Evolutionary conservation across 2,797 vertebrate genomes (phyloP).

Genomic region (Paguma larvata): DNA sequence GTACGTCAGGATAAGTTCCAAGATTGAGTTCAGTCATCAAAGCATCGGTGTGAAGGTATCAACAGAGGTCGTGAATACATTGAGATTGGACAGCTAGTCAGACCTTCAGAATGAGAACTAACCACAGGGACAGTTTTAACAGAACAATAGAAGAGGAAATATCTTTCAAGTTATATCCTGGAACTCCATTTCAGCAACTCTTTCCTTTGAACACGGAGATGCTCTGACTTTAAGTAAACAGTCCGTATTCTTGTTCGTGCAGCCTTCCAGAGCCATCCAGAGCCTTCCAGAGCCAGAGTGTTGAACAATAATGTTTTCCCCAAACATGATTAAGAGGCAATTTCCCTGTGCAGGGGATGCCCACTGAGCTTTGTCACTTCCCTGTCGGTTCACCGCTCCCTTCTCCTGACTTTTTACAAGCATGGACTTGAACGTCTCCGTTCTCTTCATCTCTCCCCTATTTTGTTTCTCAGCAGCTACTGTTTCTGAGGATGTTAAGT

Average conservation of each 20-base stretch:
- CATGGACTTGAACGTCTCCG: background rate
- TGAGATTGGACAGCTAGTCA: no score
- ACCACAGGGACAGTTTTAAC: no score
- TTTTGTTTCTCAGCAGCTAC: background rate
- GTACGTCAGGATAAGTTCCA: background rate
- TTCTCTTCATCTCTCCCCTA: background rate
- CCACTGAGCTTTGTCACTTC: accelerated
- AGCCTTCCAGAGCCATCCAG: background rate
- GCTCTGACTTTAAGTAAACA: background rate
- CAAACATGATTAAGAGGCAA: background rate
- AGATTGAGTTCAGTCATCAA: background rate
- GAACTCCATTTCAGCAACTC: background rate
- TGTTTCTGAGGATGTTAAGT: background rate
- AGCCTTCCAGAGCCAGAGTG: background rate
- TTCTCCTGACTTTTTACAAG: background rate
- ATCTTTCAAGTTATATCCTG: background rate
- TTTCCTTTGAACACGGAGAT: background rate
- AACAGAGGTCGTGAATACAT: background rate
- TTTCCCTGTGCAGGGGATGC: accelerated
- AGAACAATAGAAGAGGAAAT: background rate
- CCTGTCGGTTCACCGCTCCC: accelerated
- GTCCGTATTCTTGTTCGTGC: background rate
- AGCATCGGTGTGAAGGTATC: background rate
- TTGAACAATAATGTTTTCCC: accelerated
- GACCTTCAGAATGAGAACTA: background rate